A percentile compares a stretch with the other conserved stretches of the same genome.
Evolutionary conservation across 92 coral and sea anemone species (phyloP).

Genomic region (Anthopleura xanthogrammica): DNA sequence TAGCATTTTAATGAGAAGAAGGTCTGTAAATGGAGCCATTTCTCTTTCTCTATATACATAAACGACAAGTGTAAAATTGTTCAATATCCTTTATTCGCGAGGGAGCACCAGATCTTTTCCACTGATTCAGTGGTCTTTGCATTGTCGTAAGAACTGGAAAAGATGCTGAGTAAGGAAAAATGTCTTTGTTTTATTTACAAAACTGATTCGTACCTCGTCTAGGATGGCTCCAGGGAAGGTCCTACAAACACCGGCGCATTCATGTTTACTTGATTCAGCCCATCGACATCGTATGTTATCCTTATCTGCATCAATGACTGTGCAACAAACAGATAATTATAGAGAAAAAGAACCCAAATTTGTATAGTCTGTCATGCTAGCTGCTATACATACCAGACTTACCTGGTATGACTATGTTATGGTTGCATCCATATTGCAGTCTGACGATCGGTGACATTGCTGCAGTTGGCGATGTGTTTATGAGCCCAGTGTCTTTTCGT

Average conservation of each 20-base stretch:
- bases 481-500: conserved; percentile 63
- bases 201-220: conserved; percentile 21
- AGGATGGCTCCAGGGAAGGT: conserved; percentile 49
- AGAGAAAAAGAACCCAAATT: no score
- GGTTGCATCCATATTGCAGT: conserved; percentile 67
- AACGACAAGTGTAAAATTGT: no score
- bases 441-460: conserved; percentile 57
- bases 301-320: conserved; percentile 73
- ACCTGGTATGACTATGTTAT: conserved; percentile 75
- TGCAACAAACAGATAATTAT: neutral
- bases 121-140: no score
- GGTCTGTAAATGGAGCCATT: no score
- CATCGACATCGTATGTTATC: conserved; percentile 84
- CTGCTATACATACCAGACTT: neutral
- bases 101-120: no score
- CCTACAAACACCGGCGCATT: conserved; percentile 55
- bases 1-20: no score
- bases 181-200: no score
- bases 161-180: neutral
- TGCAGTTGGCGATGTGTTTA: conserved; percentile 71
- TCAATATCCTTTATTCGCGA: no score
- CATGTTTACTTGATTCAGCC: conserved; percentile 51
- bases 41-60: no score
- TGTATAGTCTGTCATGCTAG: neutral
- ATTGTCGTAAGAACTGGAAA: no score